These are phyloP conservation scores for Oscheius onirici DNA, from an alignment of 2,888 invertebrate species.

Conservation along the genomic window DNA sequence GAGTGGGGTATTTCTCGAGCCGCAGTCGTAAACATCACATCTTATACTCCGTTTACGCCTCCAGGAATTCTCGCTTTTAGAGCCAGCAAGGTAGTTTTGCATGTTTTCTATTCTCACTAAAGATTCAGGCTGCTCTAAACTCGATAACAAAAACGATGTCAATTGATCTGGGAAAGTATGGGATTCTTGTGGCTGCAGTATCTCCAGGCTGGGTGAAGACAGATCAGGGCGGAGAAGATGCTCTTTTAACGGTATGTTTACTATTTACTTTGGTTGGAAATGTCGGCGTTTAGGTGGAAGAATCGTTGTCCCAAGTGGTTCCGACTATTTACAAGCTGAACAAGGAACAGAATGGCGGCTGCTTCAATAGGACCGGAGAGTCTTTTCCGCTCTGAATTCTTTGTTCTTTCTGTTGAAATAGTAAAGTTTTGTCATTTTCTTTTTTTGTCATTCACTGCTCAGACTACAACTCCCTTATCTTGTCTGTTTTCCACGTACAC, in stretches of 20 bases:
- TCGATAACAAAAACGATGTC: slow-evolving; percentile 17
- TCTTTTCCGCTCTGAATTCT: not conserved
- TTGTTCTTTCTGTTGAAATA: too few species aligned
- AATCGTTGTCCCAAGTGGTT: slow-evolving; percentile 4
- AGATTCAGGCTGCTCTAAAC: slow-evolving; percentile 24
- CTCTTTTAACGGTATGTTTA: slow-evolving; percentile 4
- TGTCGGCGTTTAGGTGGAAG: slow-evolving; percentile 12
- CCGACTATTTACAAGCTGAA: slow-evolving; percentile 1
- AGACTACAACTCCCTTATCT: too few species aligned
- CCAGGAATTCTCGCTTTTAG: slow-evolving; percentile 23
- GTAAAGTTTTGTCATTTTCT: too few species aligned
- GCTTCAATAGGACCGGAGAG: slow-evolving; percentile 19
- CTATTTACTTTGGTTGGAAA: too few species aligned
- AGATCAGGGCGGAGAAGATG: slow-evolving; percentile 20
- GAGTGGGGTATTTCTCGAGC: slow-evolving; percentile 10
- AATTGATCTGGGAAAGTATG: not conserved
- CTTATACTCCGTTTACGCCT: not conserved
- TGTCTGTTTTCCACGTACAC: too few species aligned
- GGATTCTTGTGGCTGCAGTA: slow-evolving; percentile 8
- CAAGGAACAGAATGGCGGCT: slow-evolving; percentile 18
- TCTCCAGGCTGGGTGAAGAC: slow-evolving; percentile 29
- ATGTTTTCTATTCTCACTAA: not conserved
- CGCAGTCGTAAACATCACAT: slow-evolving; percentile 9
- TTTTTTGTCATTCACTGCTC: too few species aligned
- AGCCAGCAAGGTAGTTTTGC: slow-evolving; percentile 21